Percentiles rank a stretch among this genome's conserved stretches.
Evolutionary conservation across 2,888 invertebrate species (phyloP).

Genomic region (Sesamia inferens): DNA sequence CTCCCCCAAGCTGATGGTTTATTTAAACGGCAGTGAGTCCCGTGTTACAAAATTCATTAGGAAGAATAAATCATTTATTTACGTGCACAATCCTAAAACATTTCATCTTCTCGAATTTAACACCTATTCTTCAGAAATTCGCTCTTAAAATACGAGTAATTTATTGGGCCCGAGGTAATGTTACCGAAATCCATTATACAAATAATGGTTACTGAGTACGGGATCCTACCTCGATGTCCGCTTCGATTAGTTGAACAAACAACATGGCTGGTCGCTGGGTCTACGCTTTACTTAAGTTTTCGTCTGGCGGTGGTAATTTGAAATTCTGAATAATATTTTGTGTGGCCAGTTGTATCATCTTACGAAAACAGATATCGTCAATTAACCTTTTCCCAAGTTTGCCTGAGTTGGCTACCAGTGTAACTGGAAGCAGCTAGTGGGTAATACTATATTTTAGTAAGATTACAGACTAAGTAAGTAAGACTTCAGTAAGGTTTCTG

Average conservation of each 20-base stretch:
- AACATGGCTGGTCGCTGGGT: slow-evolving; percentile 34
- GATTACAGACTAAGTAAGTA: too few species aligned
- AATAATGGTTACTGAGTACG: slow-evolving; percentile 54
- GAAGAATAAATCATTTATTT: slow-evolving; percentile 50
- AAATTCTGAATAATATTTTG: neutral
- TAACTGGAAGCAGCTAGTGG: neutral
- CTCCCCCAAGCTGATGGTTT: slow-evolving; percentile 8
- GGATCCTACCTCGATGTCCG: slow-evolving; percentile 45
- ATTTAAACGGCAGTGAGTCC: slow-evolving; percentile 26
- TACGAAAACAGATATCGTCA: neutral
- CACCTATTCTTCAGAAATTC: slow-evolving; percentile 55
- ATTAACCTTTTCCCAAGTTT: neutral
- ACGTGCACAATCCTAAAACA: slow-evolving; percentile 43
- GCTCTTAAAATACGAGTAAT: slow-evolving; percentile 49
- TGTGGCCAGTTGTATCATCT: neutral
- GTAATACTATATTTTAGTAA: neutral
- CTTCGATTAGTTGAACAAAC: slow-evolving; percentile 45
- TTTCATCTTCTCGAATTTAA: slow-evolving; percentile 55
- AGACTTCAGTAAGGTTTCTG: too few species aligned
- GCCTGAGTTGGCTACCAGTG: neutral
- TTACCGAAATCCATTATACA: slow-evolving; percentile 56
- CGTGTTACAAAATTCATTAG: slow-evolving; percentile 32
- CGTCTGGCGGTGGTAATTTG: neutral
- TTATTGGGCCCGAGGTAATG: slow-evolving; percentile 50
- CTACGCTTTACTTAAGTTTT: slow-evolving; percentile 14